Percentiles rank a stretch among this genome's conserved stretches.
Conservation (phyloP, 2,888 invertebrate species). For the Fabriciana adippe region DNA sequence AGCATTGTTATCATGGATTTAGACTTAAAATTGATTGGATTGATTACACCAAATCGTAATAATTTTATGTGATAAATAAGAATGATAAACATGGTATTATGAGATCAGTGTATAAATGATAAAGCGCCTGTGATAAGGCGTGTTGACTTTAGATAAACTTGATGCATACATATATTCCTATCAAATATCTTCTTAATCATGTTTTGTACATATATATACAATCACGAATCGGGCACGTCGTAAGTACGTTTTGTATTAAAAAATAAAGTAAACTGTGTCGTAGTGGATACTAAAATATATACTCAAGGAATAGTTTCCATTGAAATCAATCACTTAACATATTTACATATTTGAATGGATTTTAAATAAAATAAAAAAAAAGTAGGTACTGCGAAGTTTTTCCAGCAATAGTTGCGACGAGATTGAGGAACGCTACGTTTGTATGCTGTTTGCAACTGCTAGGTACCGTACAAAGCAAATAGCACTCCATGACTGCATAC, state of each 20-base stretch:
- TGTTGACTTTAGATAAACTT: constrained; percentile 35
- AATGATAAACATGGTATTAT: constrained; percentile 38
- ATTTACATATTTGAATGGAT: too few species aligned
- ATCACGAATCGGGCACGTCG: constrained; percentile 1
- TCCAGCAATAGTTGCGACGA: too few species aligned
- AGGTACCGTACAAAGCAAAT: too few species aligned
- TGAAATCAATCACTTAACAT: too few species aligned
- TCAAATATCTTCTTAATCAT: constrained; percentile 18
- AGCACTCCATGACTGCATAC: too few species aligned
- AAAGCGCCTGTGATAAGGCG: constrained; percentile 31
- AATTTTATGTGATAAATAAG: constrained; percentile 38
- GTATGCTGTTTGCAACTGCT: too few species aligned
- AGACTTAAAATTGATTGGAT: constrained; percentile 63
- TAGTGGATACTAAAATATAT: too few species aligned
- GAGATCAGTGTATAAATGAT: constrained; percentile 37
- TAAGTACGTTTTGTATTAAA: not conserved
- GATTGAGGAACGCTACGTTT: too few species aligned
- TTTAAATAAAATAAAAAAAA: too few species aligned
- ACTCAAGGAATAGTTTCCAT: too few species aligned
- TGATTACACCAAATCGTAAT: constrained; percentile 54
- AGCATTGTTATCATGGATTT: constrained; percentile 49
- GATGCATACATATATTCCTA: constrained; percentile 24
- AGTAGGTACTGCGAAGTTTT: too few species aligned
- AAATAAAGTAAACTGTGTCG: too few species aligned
- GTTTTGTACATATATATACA: constrained; percentile 10